Evolutionary conservation across 2,113 vertebrate genomes (phyloP).

Genomic region (Hydrolagus affinis): DNA sequence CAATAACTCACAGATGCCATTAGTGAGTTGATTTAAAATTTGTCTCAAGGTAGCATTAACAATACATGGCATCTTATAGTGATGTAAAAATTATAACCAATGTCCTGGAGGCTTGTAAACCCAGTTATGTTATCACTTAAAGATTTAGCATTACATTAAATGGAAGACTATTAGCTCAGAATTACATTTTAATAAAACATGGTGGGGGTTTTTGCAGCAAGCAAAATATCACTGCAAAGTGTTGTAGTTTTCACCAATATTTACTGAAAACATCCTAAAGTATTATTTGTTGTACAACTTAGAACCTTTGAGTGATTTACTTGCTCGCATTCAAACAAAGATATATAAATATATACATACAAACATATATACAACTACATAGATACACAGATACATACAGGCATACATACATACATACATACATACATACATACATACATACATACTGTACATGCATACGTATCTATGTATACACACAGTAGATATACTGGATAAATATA

Average conservation of each 20-base stretch:
- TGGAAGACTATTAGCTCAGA: conserved; percentile 15
- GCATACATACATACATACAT: no score
- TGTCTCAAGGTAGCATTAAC: background rate
- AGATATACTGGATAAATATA: no score
- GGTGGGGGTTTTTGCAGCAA: background rate
- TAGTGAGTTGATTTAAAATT: conserved; percentile 15
- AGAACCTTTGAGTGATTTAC: no score
- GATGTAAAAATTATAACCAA: conserved; percentile 9
- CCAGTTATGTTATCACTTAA: background rate
- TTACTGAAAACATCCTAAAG: background rate
- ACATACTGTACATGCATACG: no score
- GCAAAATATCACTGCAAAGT: background rate
- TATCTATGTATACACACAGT: no score
- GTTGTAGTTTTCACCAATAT: background rate
- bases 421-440: no score
- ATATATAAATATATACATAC: no score
- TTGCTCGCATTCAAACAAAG: no score
- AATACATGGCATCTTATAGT: background rate
- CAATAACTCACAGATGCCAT: background rate
- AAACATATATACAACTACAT: no score
- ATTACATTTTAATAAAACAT: background rate
- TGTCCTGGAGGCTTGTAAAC: background rate
- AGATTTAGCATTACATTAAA: conserved; percentile 6
- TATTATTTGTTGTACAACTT: background rate
- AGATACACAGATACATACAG: no score